phyloP scores from a whole-genome alignment of 2,888 invertebrate species.

The Brachyptera putata region DNA sequence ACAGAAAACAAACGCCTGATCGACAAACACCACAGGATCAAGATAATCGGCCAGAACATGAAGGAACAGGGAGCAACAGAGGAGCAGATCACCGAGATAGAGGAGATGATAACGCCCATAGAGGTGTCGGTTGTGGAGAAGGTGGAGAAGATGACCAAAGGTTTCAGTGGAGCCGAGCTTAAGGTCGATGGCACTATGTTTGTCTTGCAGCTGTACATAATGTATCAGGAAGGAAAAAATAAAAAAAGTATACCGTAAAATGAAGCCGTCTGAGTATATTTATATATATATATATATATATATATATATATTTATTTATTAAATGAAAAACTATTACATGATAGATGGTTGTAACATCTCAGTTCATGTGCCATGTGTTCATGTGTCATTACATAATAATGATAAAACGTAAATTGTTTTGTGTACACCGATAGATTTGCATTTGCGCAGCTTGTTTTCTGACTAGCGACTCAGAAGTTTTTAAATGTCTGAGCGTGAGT shows the following conservation, averaged over 20 bases:
- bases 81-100: constrained; percentile 77
- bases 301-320: too few relatives aligned
- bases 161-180: constrained; percentile 71
- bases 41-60: constrained; percentile 75
- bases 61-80: constrained; percentile 71
- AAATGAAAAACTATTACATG: too few relatives aligned
- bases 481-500: too few relatives aligned
- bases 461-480: too few relatives aligned
- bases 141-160: constrained; percentile 70
- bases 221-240: constrained; percentile 42
- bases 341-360: too few relatives aligned
- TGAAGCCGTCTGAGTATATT: too few relatives aligned
- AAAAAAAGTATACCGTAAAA: not conserved
- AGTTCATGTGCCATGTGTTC: too few relatives aligned
- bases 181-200: constrained; percentile 80
- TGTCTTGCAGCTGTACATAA: constrained; percentile 71
- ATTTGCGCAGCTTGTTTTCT: too few relatives aligned
- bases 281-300: too few relatives aligned
- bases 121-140: constrained; percentile 71
- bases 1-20: constrained; percentile 70
- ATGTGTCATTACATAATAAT: too few relatives aligned
- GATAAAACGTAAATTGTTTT: too few relatives aligned
- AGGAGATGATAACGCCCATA: constrained; percentile 82
- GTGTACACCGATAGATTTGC: too few relatives aligned
- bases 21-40: constrained; percentile 81